Conservation (phyloP, 2,888 invertebrate species). For the Drosophila hawaiiensis region DNA sequence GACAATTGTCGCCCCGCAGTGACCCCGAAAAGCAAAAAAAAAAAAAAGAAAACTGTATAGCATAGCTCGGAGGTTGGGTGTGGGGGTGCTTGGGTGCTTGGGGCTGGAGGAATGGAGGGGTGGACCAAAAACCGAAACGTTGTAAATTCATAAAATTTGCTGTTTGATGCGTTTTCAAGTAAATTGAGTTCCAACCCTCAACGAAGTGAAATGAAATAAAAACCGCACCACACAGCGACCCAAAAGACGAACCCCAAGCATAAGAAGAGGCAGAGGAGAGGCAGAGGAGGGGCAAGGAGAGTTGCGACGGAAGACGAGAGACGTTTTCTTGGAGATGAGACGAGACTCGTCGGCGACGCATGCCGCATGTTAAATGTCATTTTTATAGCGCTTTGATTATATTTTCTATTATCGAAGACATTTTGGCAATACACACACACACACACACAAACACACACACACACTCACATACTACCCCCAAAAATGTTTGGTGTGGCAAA, state of each 20-base stretch:
- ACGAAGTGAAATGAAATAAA: slow-evolving; percentile 78
- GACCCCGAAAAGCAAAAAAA: slow-evolving; percentile 59
- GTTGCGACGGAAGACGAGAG: slow-evolving; percentile 9
- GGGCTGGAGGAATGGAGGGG: slow-evolving; percentile 1
- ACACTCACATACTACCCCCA: slow-evolving; percentile 24
- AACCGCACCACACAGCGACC: slow-evolving; percentile 65
- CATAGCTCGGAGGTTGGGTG: slow-evolving; percentile 5
- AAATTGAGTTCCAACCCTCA: slow-evolving; percentile 81
- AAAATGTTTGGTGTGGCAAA: slow-evolving; percentile 27
- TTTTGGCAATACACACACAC: slow-evolving; percentile 65
- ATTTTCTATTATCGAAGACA: slow-evolving; percentile 81
- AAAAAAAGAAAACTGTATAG: slow-evolving; percentile 38
- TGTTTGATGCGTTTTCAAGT: slow-evolving; percentile 82
- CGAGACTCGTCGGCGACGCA: slow-evolving; percentile 76
- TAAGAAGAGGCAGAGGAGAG: not conserved
- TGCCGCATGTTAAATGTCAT: slow-evolving; percentile 80
- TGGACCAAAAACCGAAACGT: slow-evolving; percentile 69
- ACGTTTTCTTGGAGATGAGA: slow-evolving; percentile 8
- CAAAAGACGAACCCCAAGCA: slow-evolving; percentile 35
- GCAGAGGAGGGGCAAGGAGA: not conserved
- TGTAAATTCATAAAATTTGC: slow-evolving; percentile 82
- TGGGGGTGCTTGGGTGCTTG: not conserved
- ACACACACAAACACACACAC: slow-evolving; percentile 29
- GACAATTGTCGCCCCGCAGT: slow-evolving; percentile 76
- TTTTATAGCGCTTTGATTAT: slow-evolving; percentile 81